Evolutionary conservation across 2,888 invertebrate genomes (phyloP), one percentile per base, ranked within the genome.

Genomic region (Gastrophysa polygoni): DNA sequence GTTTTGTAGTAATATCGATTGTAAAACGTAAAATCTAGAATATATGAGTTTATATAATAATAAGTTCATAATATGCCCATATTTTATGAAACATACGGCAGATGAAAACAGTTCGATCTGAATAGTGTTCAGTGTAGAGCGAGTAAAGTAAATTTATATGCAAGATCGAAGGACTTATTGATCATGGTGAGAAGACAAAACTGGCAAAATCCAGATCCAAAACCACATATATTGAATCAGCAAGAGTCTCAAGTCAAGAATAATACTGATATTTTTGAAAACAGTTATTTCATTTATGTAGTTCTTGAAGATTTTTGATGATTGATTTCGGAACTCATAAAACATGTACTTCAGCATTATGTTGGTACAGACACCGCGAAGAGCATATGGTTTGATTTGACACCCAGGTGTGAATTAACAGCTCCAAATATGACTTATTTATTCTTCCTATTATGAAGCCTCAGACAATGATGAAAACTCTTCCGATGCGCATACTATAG

Each of bases 381-480:
- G 38, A 38, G 3, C 38, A 38, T 38, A 38, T 38, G 38, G 38
- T 38, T 14, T 38, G 28, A 54, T 43, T 24, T 43, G 64, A 67
- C 72, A 70, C 68, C 32, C 58, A 61, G 29, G 63, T 71, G 72
- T 64, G 67, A 72, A 69, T 68, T 70, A 66, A 69, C 61, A 59
- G 67, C 61, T 64, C 63, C 63, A 67, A 61, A 61, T 57, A 56
- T 14, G 43, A 59, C 57, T 21, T 63, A 59, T 67, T 67, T 67
- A 63, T 63, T 52, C 52, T 62, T 64, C 52, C 51, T 55, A 61
- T 67, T 64, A 64, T 32, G 67, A 58, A 32, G 47, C 6, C 55
- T 64, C 63, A 61, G 64, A 58, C 47, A 48, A 58, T 60, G 58
- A 57, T 50, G 58, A 57, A 54, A 61, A 64, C 58, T 67, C 59